Percentiles rank a stretch among this genome's conserved stretches.
Evolutionary conservation across 2,888 invertebrate genomes (phyloP).

Genomic region (Dinocampus coccinellae): DNA sequence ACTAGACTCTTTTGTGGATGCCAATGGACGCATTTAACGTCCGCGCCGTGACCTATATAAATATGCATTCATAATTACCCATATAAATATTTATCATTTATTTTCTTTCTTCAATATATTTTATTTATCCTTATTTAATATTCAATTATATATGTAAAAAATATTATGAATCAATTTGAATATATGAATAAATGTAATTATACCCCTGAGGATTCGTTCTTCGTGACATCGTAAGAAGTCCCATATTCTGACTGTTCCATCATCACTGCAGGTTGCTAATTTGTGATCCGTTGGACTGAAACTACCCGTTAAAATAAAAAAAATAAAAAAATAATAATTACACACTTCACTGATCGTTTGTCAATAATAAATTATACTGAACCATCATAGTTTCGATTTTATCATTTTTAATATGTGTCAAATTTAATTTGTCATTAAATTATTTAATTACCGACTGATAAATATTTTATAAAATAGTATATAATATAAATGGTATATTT

Average conservation of each 20-base stretch:
- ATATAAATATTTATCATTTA: background rate
- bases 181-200: constrained; percentile 32
- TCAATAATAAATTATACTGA: background rate
- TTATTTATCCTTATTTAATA: background rate
- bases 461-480: background rate
- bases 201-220: constrained; percentile 91
- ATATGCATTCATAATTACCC: background rate
- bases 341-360: constrained; percentile 37
- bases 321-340: constrained; percentile 54
- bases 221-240: constrained; percentile 98
- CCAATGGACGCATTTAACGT: constrained; percentile 99
- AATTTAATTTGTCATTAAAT: too few relatives aligned
- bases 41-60: constrained; percentile 91
- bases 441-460: background rate
- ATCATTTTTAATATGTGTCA: too few relatives aligned
- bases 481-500: too few relatives aligned
- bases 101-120: background rate
- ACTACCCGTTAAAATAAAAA: constrained; percentile 73
- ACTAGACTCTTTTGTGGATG: constrained; percentile 98
- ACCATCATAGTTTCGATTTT: background rate
- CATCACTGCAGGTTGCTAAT: constrained; percentile 99
- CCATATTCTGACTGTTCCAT: constrained; percentile 98
- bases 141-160: constrained; percentile 8
- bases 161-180: constrained; percentile 22
- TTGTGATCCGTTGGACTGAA: constrained; percentile 99